Percentiles rank a stretch among this genome's conserved stretches.
Evolutionary conservation across 2,113 vertebrate genomes (phyloP).

Genomic region (Dasypus novemcinctus): DNA sequence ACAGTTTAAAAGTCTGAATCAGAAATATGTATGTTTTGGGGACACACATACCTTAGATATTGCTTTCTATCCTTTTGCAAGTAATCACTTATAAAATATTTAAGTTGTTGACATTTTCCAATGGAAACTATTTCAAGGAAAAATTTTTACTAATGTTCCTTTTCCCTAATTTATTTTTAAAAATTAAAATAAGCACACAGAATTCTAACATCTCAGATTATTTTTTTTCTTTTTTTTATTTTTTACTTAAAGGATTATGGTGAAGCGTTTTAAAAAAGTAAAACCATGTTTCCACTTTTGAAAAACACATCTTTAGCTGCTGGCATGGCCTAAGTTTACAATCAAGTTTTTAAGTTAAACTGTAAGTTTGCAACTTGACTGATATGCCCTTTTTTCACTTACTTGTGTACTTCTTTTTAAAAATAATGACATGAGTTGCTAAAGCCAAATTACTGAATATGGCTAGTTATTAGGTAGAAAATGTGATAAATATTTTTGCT

Average conservation of each 20-base stretch:
- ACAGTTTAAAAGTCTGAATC: constrained; percentile 82
- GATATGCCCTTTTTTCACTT: neutral
- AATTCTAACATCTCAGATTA: constrained; percentile 6
- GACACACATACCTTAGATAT: constrained; percentile 66
- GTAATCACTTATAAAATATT: constrained; percentile 42
- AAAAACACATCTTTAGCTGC: neutral
- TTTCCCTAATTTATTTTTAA: constrained; percentile 49
- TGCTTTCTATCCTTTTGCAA: constrained; percentile 65
- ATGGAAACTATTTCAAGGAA: constrained; percentile 56
- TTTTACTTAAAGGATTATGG: neutral
- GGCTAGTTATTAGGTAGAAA: neutral
- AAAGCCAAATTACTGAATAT: neutral
- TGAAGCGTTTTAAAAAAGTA: constrained; percentile 15
- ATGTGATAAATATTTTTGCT: neutral
- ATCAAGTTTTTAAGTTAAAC: constrained; percentile 23
- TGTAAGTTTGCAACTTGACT: neutral
- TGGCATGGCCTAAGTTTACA: neutral
- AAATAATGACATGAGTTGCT: neutral
- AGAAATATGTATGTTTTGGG: constrained; percentile 76
- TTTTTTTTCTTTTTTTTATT: neutral
- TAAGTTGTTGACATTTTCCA: constrained; percentile 55
- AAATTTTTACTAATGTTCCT: constrained; percentile 19
- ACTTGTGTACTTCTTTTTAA: neutral
- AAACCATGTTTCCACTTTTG: constrained; percentile 19
- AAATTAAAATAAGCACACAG: constrained; percentile 47